Conservation (phyloP, 2,113 vertebrate genomes). For the Saccopteryx leptura region DNA sequence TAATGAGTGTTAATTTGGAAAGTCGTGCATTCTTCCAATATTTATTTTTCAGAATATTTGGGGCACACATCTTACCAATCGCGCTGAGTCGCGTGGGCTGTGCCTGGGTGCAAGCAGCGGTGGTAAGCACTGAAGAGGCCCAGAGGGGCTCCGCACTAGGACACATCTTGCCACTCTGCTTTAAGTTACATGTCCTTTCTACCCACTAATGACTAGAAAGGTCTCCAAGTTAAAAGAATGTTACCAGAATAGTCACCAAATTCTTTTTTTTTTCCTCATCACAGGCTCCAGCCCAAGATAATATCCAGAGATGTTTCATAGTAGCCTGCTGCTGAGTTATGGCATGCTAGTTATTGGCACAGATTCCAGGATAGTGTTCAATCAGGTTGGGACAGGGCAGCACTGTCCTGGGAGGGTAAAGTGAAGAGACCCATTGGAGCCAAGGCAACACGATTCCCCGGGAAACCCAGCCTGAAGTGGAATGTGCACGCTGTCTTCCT, state of each 20-base stretch:
- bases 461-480: slow-evolving; percentile 27
- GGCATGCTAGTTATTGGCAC: neutral
- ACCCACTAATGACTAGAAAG: neutral
- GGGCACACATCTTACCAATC: neutral
- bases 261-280: neutral
- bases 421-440: neutral
- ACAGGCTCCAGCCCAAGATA: neutral
- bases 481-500: slow-evolving; percentile 62
- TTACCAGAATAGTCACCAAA: slow-evolving; percentile 64
- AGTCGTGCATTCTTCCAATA: slow-evolving; percentile 19
- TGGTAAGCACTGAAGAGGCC: neutral
- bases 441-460: neutral
- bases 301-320: slow-evolving; percentile 27
- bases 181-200: neutral
- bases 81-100: neutral
- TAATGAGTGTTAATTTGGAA: slow-evolving; percentile 5
- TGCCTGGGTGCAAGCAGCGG: neutral
- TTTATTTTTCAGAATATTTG: neutral
- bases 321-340: slow-evolving; percentile 36
- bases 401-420: slow-evolving; percentile 45
- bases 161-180: neutral
- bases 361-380: slow-evolving; percentile 14
- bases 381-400: neutral
- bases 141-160: neutral
- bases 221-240: slow-evolving; percentile 43